phyloP scores from a whole-genome alignment of 2,797 vertebrate genomes.

The Pteropus rufus region DNA sequence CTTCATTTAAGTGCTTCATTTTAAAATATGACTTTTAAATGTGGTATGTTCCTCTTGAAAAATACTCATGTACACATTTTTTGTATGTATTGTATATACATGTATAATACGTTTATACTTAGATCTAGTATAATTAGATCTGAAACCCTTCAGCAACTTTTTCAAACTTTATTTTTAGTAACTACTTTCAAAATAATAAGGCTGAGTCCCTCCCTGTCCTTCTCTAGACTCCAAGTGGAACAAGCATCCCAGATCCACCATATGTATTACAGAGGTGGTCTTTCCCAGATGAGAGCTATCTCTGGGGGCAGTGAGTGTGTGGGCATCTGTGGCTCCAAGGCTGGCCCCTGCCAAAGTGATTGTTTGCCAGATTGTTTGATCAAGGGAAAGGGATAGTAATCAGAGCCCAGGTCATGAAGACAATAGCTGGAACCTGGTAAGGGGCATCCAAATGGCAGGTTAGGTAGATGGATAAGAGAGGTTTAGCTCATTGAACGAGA shows the following conservation, averaged over 20 bases:
- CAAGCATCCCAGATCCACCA: not conserved
- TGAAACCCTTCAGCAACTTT: not conserved
- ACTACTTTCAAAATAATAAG: not conserved
- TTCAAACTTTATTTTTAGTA: not conserved
- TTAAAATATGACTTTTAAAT: slow-evolving; percentile 26
- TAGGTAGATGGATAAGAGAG: not conserved
- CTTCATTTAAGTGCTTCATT: not conserved
- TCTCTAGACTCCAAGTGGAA: not conserved
- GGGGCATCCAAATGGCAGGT: not conserved
- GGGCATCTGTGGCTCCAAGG: not conserved
- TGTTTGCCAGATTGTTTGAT: not conserved
- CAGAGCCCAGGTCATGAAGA: not conserved
- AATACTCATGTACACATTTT: not conserved
- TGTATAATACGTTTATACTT: not conserved
- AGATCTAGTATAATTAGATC: not conserved
- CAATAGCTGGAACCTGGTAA: not conserved
- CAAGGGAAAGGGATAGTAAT: not conserved
- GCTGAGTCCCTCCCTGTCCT: not conserved
- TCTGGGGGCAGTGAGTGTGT: not conserved
- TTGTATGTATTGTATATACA: not conserved
- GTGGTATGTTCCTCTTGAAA: not conserved
- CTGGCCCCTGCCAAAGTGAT: not conserved
- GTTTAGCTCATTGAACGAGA: not conserved
- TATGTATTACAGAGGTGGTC: not conserved
- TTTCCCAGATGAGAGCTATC: not conserved